These are phyloP conservation scores for Luehdorfia chinensis DNA, from an alignment of 1,140 invertebrate genomes.

Conservation along the genomic window DNA sequence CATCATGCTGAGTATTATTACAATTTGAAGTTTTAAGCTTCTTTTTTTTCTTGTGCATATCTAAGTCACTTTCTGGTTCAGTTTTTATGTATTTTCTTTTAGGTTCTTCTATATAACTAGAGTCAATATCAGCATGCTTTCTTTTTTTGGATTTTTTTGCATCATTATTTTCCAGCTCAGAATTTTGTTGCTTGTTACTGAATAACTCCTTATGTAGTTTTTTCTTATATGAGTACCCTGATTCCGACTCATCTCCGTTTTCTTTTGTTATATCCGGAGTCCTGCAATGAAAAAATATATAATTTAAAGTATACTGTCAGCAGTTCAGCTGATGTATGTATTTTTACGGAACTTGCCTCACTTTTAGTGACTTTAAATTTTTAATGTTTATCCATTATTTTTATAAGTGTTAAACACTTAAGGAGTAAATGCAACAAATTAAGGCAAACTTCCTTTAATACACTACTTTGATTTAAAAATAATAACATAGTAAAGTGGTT, in stretches of 20 bases:
- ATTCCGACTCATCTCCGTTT: constrained; percentile 18
- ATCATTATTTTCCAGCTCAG: constrained; percentile 12
- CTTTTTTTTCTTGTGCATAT: constrained; percentile 26
- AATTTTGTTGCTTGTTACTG: constrained; percentile 13
- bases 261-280: not conserved
- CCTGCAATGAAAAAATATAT: constrained; percentile 13
- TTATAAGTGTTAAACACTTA: not conserved
- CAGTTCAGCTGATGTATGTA: too few relatives aligned
- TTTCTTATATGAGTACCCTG: constrained; percentile 24
- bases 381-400: not conserved
- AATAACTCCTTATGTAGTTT: constrained; percentile 26
- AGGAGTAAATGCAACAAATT: not conserved
- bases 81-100: constrained; percentile 32
- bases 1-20: constrained; percentile 20
- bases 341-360: too few relatives aligned
- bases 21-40: constrained; percentile 15
- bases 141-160: constrained; percentile 32
- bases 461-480: too few relatives aligned
- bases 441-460: too few relatives aligned
- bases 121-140: constrained; percentile 20
- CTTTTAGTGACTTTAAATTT: too few relatives aligned
- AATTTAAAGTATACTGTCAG: not conserved
- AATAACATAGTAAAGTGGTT: too few relatives aligned
- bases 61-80: constrained; percentile 39
- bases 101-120: constrained; percentile 16